Percentiles rank a stretch among this genome's conserved stretches.
phyloP scores from a whole-genome alignment of 2,797 vertebrate species.

The Denticeps clupeoides region DNA sequence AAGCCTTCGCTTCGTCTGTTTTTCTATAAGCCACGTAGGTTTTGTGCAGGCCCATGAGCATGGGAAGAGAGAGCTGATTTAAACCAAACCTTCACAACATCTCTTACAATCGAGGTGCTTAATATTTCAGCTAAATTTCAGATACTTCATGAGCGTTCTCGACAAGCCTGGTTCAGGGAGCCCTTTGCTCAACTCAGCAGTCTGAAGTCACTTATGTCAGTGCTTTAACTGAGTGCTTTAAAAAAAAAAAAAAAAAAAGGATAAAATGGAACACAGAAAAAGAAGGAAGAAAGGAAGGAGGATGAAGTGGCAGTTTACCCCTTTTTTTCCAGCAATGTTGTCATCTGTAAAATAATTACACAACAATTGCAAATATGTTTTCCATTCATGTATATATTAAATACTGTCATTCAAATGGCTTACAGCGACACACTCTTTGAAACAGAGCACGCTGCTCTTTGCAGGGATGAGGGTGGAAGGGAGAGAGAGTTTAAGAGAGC shows the following conservation, averaged over 20 bases:
- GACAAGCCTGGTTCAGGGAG: background rate
- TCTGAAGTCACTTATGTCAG: slow-evolving; percentile 15
- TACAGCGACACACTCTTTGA: slow-evolving; percentile 48
- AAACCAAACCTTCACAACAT: too few species aligned
- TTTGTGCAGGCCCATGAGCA: background rate
- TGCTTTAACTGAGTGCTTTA: slow-evolving; percentile 65
- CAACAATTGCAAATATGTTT: slow-evolving; percentile 39
- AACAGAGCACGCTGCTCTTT: slow-evolving; percentile 49
- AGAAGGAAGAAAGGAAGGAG: slow-evolving; percentile 28
- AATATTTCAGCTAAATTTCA: too few species aligned
- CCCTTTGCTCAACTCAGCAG: background rate
- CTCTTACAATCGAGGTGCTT: too few species aligned
- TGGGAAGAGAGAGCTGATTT: background rate
- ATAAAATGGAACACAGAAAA: slow-evolving; percentile 16
- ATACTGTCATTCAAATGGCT: slow-evolving; percentile 56
- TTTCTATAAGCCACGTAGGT: too few species aligned
- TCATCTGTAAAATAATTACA: slow-evolving; percentile 55
- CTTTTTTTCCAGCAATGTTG: slow-evolving; percentile 63
- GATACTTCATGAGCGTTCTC: too few species aligned
- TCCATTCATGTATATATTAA: slow-evolving; percentile 61
- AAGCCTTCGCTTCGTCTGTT: slow-evolving; percentile 18
- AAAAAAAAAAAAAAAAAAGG: slow-evolving; percentile 47
- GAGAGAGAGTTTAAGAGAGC: slow-evolving; percentile 26
- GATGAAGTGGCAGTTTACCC: slow-evolving; percentile 53
- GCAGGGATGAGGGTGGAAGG: slow-evolving; percentile 25